phyloP scores from a whole-genome alignment of 2,113 vertebrate species.

The Oenanthe oenanthe region DNA sequence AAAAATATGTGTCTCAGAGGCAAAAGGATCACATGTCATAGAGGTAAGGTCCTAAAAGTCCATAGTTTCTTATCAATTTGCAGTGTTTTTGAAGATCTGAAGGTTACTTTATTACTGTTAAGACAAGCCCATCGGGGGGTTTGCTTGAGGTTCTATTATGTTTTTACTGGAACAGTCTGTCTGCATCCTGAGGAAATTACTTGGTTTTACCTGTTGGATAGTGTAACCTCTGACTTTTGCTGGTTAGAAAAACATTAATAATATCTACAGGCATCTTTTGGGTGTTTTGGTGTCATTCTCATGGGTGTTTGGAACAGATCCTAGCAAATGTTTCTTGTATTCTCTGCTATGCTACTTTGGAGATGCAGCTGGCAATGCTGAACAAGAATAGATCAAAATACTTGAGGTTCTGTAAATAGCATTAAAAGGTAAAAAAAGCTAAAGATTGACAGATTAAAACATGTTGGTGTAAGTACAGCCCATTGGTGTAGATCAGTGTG shows the following conservation, averaged over 20 bases:
- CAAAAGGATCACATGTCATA: neutral
- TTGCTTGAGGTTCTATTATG: neutral
- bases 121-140: fast-evolving
- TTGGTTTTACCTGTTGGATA: neutral
- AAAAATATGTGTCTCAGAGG: neutral
- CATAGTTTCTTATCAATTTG: neutral
- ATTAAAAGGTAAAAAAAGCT: neutral
- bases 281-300: neutral
- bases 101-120: neutral
- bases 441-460: neutral
- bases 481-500: neutral
- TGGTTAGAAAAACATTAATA: neutral
- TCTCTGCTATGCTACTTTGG: neutral
- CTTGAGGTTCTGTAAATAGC: neutral
- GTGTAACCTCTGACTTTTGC: neutral
- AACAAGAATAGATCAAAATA: neutral
- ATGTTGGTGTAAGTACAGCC: neutral
- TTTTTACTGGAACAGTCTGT: neutral
- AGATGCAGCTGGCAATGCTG: neutral
- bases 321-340: neutral
- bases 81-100: neutral
- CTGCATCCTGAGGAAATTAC: neutral
- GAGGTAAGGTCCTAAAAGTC: neutral
- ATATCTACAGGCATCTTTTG: neutral
- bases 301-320: neutral